A percentile compares a stretch with the other conserved stretches of the same genome.
Evolutionary conservation across 2,888 invertebrate species (phyloP).

Genomic region (Herminia tarsipennalis): DNA sequence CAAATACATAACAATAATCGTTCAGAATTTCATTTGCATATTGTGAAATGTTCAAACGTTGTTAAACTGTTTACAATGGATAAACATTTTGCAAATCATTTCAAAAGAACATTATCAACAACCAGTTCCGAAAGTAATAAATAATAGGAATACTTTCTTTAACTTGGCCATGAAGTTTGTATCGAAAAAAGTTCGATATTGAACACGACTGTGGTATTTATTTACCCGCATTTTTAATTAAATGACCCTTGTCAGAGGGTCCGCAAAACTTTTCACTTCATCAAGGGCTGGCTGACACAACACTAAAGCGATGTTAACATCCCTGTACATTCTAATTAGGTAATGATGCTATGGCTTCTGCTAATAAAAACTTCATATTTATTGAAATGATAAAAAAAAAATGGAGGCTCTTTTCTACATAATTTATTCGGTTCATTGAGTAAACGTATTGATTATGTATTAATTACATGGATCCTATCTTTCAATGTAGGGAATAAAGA

Average conservation of each 20-base stretch:
- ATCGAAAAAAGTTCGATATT: slow-evolving; percentile 25
- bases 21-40: slow-evolving; percentile 5
- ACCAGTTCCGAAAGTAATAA: slow-evolving; percentile 23
- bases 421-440: no score
- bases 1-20: not conserved
- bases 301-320: slow-evolving; percentile 12
- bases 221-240: slow-evolving; percentile 36
- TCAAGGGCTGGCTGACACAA: slow-evolving; percentile 7
- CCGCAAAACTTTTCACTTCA: slow-evolving; percentile 19
- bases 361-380: slow-evolving; percentile 10
- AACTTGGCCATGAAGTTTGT: slow-evolving; percentile 18
- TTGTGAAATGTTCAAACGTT: slow-evolving; percentile 14
- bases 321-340: slow-evolving; percentile 8
- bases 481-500: no score
- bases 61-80: slow-evolving; percentile 21
- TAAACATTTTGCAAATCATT: slow-evolving; percentile 15
- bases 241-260: slow-evolving; percentile 29
- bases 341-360: slow-evolving; percentile 20
- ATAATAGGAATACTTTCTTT: slow-evolving; percentile 22
- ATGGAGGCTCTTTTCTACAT: no score
- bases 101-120: slow-evolving; percentile 18
- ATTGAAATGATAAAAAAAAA: not conserved
- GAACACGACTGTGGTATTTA: slow-evolving; percentile 25
- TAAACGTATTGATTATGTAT: no score
- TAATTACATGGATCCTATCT: no score